Conservation (phyloP, 2,797 vertebrate genomes). For the Spatula clypeata region DNA sequence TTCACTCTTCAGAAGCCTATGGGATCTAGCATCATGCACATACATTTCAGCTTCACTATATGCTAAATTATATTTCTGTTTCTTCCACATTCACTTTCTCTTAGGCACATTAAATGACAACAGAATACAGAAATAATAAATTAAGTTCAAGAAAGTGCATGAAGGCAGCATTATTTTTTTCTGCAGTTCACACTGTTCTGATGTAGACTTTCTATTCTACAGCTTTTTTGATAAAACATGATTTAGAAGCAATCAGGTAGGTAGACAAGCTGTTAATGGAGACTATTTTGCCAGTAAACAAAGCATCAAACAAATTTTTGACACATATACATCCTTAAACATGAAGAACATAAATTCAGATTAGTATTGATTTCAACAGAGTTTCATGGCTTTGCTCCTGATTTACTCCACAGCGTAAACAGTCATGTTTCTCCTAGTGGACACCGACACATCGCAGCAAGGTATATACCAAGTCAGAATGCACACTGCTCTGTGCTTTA, state of each 20-base stretch:
- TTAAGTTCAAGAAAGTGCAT: background rate
- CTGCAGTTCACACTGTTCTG: background rate
- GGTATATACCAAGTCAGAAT: background rate
- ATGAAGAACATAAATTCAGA: background rate
- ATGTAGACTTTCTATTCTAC: background rate
- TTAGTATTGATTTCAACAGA: background rate
- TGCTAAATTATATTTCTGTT: background rate
- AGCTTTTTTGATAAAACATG: background rate
- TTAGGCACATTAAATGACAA: background rate
- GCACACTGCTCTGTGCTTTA: background rate
- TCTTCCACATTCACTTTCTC: background rate
- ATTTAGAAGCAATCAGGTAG: background rate
- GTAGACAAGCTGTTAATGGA: background rate
- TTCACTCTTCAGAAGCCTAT: background rate
- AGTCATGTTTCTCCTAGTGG: background rate
- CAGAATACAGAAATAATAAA: background rate
- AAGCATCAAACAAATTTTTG: background rate
- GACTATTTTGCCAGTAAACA: background rate
- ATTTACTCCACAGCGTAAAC: background rate
- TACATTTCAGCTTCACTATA: background rate
- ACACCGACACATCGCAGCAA: background rate
- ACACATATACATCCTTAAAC: background rate
- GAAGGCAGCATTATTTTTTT: background rate
- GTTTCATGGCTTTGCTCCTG: background rate
- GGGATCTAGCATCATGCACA: background rate